A percentile compares a stretch with the other conserved stretches of the same genome.
phyloP scores from a whole-genome alignment of 2,888 invertebrate genomes.

The Aporophyla lueneburgensis region DNA sequence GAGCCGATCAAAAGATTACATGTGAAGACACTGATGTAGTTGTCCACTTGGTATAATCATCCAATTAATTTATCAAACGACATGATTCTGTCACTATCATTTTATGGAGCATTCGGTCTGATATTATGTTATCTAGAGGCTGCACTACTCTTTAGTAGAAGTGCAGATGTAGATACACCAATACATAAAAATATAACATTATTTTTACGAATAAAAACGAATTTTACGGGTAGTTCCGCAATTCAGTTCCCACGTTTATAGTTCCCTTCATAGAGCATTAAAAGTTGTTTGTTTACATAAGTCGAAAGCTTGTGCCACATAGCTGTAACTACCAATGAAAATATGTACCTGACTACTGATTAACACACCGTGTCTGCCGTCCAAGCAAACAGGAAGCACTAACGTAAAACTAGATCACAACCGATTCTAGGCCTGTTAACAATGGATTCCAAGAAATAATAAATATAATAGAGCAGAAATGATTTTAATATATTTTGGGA shows the following conservation, averaged over 20 bases:
- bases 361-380: constrained; percentile 39
- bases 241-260: constrained; percentile 35
- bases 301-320: constrained; percentile 43
- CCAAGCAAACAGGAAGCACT: constrained; percentile 53
- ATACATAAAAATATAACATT: not conserved
- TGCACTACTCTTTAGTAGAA: not conserved
- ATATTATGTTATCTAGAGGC: not conserved
- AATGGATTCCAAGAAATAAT: constrained; percentile 50
- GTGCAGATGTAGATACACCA: not conserved
- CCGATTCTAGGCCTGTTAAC: constrained; percentile 39
- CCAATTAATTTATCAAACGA: constrained; percentile 26
- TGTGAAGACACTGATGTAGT: not conserved
- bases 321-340: constrained; percentile 38
- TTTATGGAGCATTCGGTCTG: not conserved
- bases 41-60: constrained; percentile 16
- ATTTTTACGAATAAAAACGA: not conserved
- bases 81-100: constrained; percentile 9
- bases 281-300: constrained; percentile 56
- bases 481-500: constrained; percentile 47
- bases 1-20: not conserved
- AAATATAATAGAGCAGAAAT: constrained; percentile 38
- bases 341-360: constrained; percentile 48
- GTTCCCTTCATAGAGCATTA: constrained; percentile 32
- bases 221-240: not conserved
- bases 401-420: constrained; percentile 49